Base-by-base conservation (phyloP, 37 sponge, comb jelly and placozoan species). In the Ephydatia muelleri region DNA sequence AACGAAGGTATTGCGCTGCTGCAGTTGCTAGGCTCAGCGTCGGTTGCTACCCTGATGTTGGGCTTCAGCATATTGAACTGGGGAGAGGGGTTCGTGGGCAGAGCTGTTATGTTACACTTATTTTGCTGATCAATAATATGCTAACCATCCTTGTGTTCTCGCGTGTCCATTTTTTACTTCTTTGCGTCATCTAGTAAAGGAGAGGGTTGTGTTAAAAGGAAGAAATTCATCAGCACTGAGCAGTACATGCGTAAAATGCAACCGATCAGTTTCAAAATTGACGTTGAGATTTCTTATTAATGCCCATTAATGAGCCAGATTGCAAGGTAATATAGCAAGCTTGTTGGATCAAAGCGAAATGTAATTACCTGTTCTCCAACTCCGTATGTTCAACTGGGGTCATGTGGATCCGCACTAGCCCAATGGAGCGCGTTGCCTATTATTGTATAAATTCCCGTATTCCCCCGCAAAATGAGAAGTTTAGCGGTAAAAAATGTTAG, bases 91-190 rank as follows among this genome's bases (percentile, higher is more conserved):
- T 57, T 57, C 57, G 57, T 57, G 57, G 57, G 57, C 57, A 21
- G 57, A 57, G 57, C 57, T 57, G 57, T 57, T 57, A 19, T 57
- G 57, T 57, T 57, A 14, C 57, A 57, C 57, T 57, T 57, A 57
- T 57, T 57, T 57, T 57, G 57, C 57, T 57, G 57, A 57, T 57
- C 57, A 57, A 57, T 57, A 57, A 57, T 57, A 57, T 57, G 57
- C 57, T 14, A 19, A 57, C 57, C 57, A 57, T 57, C 57, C 57
- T 57, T 57, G 57, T 57, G 57, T 57, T 57, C 57, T 57, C 57
- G 57, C 57, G 57, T 57, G 57, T 57, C 57, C 57, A 57, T 57
- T 57, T 57, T 57, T 57, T 57, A 57, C 57, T 57, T 57, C 57
- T 14, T 57, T 57, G 57, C 57, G 57, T 57, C 57, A 57, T 57